Conservation (phyloP, 2,888 invertebrate genomes). For the Mamestra brassicae region DNA sequence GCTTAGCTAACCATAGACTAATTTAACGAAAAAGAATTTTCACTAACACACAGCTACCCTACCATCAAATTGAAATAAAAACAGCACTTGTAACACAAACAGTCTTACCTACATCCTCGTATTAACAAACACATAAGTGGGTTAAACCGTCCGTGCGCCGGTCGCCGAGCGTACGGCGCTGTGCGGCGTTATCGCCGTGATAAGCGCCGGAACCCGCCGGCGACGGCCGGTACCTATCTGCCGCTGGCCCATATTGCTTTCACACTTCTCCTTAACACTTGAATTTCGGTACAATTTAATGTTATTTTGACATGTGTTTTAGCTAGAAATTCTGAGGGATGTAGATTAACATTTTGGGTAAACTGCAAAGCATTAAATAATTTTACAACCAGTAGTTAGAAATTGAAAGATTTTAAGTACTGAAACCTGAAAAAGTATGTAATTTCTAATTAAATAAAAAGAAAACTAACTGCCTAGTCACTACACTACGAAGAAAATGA, state of each 20-base stretch:
- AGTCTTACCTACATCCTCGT: slow-evolving; percentile 57
- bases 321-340: background rate
- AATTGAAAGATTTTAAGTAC: background rate
- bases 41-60: background rate
- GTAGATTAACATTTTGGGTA: background rate
- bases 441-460: slow-evolving; percentile 5
- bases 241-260: slow-evolving; percentile 74
- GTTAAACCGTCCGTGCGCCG: slow-evolving; percentile 72
- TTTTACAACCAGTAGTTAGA: background rate
- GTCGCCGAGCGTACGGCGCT: slow-evolving; percentile 75
- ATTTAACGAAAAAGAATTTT: slow-evolving; percentile 9
- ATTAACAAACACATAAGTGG: slow-evolving; percentile 73
- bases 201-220: slow-evolving; percentile 84
- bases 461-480: slow-evolving; percentile 5
- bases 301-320: slow-evolving; percentile 54
- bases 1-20: too few relatives aligned
- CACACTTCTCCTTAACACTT: slow-evolving; percentile 75
- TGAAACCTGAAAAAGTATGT: background rate
- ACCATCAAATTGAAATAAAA: slow-evolving; percentile 42
- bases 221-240: slow-evolving; percentile 79
- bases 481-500: slow-evolving; percentile 29
- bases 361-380: background rate
- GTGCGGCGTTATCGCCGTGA: slow-evolving; percentile 84
- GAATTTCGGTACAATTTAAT: slow-evolving; percentile 69
- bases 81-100: slow-evolving; percentile 42